Evolutionary conservation across 2,113 vertebrate genomes (phyloP).

Genomic region (Corythoichthys intestinalis): DNA sequence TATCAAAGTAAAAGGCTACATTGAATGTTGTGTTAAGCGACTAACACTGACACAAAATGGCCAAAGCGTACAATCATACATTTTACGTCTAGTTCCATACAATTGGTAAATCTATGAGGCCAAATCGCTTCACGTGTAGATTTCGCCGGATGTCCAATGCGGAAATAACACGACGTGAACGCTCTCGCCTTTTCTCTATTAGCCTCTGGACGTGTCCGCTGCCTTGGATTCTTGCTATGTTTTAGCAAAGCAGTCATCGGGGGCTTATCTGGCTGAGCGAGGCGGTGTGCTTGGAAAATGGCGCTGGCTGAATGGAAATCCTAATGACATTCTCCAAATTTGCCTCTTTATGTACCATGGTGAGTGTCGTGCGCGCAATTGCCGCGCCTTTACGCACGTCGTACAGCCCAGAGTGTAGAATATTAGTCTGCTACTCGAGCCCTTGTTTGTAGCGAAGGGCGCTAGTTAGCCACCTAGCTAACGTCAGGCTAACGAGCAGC

Average conservation of each 20-base stretch:
- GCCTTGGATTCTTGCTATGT: not conserved
- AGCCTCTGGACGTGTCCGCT: not conserved
- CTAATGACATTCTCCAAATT: conserved; percentile 98
- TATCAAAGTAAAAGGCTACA: too few relatives aligned
- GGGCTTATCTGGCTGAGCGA: conserved; percentile 62
- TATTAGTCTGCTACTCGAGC: not conserved
- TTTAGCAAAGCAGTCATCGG: conserved; percentile 5
- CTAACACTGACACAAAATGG: too few relatives aligned
- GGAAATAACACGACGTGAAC: conserved; percentile 18
- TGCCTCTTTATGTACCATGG: conserved; percentile 98
- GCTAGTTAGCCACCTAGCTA: conserved; percentile 52
- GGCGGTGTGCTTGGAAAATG: conserved; percentile 86
- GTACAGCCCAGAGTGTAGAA: not conserved
- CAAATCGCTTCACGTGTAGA: not conserved
- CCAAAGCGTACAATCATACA: too few relatives aligned
- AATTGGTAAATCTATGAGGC: not conserved
- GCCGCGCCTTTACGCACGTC: not conserved
- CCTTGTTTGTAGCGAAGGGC: conserved; percentile 4
- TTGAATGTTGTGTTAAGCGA: too few relatives aligned
- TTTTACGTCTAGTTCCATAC: too few relatives aligned
- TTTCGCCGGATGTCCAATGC: not conserved
- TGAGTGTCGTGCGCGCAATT: conserved; percentile 58
- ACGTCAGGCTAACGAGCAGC: conserved; percentile 32
- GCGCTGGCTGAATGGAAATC: conserved; percentile 97
- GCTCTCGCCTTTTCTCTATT: conserved; percentile 32